Evolutionary conservation across 2,888 invertebrate species (phyloP).

Genomic region (Choristoneura rosaceana): DNA sequence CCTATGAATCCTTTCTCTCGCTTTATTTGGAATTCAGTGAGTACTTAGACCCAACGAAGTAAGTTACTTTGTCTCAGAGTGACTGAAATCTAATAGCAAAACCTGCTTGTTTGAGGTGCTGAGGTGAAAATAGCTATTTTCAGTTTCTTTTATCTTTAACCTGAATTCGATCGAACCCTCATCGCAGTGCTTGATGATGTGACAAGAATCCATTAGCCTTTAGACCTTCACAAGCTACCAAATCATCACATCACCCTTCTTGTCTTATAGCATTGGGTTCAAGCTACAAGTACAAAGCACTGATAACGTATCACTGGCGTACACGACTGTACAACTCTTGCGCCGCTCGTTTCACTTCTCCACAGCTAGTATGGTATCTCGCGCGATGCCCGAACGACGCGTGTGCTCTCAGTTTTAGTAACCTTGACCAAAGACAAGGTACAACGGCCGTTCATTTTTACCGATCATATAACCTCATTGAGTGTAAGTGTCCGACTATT

Average conservation of each 20-base stretch:
- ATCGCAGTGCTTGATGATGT: background rate
- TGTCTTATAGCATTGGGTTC: no score
- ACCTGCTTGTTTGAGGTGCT: no score
- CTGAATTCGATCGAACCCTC: background rate
- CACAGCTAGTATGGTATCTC: background rate
- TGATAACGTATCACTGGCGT: background rate
- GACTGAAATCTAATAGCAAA: no score
- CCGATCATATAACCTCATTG: background rate
- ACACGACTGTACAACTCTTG: constrained; percentile 14
- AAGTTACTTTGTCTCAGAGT: no score
- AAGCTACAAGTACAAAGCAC: no score
- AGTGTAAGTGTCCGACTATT: background rate
- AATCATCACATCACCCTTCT: no score
- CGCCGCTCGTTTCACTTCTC: constrained; percentile 4
- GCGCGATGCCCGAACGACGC: background rate
- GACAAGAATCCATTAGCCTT: no score
- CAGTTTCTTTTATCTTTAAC: background rate
- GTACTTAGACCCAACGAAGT: no score
- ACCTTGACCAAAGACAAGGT: background rate
- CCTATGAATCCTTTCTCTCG: no score
- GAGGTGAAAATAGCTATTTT: background rate
- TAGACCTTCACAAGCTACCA: no score
- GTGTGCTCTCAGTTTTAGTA: background rate
- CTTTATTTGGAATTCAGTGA: no score
- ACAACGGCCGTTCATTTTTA: background rate